Evolutionary conservation across 2,797 vertebrate species (phyloP).

Genomic region (Moxostoma hubbsi): DNA sequence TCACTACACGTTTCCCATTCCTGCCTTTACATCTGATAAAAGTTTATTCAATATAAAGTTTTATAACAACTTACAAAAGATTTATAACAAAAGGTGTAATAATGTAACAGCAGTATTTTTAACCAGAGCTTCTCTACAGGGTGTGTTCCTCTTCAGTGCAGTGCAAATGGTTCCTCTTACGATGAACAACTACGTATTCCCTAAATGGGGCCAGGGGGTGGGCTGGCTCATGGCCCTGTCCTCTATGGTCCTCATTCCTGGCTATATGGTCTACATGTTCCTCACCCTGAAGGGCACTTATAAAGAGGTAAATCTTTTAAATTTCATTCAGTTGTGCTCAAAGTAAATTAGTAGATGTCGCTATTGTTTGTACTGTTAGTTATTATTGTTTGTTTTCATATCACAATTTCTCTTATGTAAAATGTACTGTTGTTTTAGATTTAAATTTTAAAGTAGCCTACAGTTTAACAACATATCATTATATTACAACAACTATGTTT

Average conservation of each 20-base stretch:
- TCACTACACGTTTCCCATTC: too few relatives aligned
- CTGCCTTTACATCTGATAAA: too few relatives aligned
- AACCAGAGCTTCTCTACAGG: slow-evolving; percentile 64
- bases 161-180: slow-evolving; percentile 97
- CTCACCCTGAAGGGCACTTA: slow-evolving; percentile 93
- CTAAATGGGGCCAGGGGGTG: slow-evolving; percentile 96
- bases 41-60: too few relatives aligned
- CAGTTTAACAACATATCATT: background rate
- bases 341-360: background rate
- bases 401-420: background rate
- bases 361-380: too few relatives aligned
- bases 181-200: slow-evolving; percentile 95
- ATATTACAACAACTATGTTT: background rate
- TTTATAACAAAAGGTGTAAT: background rate
- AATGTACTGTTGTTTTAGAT: background rate
- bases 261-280: slow-evolving; percentile 97
- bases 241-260: slow-evolving; percentile 97
- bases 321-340: background rate
- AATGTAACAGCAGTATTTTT: background rate
- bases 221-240: slow-evolving; percentile 98
- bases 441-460: background rate
- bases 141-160: slow-evolving; percentile 97
- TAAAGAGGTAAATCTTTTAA: slow-evolving; percentile 86
- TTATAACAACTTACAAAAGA: too few relatives aligned
- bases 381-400: background rate